Percentiles rank a stretch among this genome's conserved stretches.
Conservation (phyloP, 2,888 invertebrate species). For the Mycogona germanica region DNA sequence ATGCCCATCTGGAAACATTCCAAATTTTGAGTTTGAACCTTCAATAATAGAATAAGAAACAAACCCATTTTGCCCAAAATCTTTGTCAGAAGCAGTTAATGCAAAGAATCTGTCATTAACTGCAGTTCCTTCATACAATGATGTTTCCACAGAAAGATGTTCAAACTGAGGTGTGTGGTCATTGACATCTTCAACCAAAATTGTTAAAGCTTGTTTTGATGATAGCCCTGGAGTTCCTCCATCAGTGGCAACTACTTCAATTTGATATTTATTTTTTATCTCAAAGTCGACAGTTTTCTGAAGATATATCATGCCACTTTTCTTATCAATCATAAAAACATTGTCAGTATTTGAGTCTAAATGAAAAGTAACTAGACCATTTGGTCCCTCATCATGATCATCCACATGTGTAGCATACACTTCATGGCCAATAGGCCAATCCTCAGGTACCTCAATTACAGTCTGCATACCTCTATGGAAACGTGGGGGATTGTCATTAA, state of each 20-base stretch:
- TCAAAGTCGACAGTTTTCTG: constrained; percentile 44
- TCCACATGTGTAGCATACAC: constrained; percentile 74
- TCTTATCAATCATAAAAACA: constrained; percentile 69
- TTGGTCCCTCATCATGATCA: constrained; percentile 80
- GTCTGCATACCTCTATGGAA: constrained; percentile 60
- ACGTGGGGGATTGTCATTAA: constrained; percentile 82
- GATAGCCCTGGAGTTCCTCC: constrained; percentile 56
- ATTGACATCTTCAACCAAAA: constrained; percentile 75
- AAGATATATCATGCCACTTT: constrained; percentile 79
- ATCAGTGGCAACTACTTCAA: constrained; percentile 77
- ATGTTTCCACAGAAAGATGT: constrained; percentile 83
- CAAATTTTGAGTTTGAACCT: constrained; percentile 79
- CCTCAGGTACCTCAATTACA: constrained; percentile 67
- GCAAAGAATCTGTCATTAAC: constrained; percentile 86
- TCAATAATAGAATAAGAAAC: constrained; percentile 70
- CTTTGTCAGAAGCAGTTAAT: constrained; percentile 76
- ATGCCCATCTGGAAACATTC: constrained; percentile 88
- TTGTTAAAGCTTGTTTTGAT: constrained; percentile 57
- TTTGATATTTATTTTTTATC: constrained; percentile 31
- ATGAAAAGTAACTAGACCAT: constrained; percentile 69
- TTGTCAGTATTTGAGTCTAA: constrained; percentile 65
- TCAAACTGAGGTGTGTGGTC: constrained; percentile 92
- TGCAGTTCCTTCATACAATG: constrained; percentile 73
- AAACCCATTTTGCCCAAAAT: constrained; percentile 65
- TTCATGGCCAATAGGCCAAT: constrained; percentile 87